phyloP scores from a whole-genome alignment of 2,113 vertebrate species.

The Emydura subglobosa region DNA sequence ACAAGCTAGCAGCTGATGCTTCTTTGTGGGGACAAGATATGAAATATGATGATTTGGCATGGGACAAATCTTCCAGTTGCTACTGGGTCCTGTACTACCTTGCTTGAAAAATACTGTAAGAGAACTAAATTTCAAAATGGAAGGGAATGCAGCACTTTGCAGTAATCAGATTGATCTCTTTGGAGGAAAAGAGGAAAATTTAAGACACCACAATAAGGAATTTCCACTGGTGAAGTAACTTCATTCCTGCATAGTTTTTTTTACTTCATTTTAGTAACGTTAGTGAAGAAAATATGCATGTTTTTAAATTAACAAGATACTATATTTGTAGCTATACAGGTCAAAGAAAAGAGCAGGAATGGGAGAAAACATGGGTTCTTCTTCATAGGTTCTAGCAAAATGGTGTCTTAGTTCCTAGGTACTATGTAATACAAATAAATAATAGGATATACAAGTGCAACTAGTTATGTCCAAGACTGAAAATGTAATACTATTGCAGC shows the following conservation, averaged over 20 bases:
- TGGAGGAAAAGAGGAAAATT: constrained; percentile 17
- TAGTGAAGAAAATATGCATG: background rate
- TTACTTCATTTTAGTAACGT: constrained; percentile 20
- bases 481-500: background rate
- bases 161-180: constrained; percentile 39
- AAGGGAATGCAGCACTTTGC: constrained; percentile 46
- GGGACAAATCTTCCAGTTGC: too few species aligned
- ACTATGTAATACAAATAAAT: background rate
- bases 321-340: background rate
- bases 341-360: background rate
- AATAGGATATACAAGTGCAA: background rate
- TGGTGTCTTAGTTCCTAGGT: background rate
- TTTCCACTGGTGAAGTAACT: constrained; percentile 48
- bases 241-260: background rate
- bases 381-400: background rate
- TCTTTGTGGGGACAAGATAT: too few species aligned
- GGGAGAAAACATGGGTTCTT: background rate
- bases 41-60: too few species aligned
- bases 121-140: background rate
- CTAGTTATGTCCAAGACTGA: background rate
- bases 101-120: constrained; percentile 2
- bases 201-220: constrained; percentile 12
- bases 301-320: background rate
- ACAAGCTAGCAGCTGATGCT: too few species aligned
- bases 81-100: background rate